Percentiles rank a stretch among this genome's conserved stretches.
phyloP scores from a whole-genome alignment of 2,797 vertebrate species.

The Pitangus sulphuratus region DNA sequence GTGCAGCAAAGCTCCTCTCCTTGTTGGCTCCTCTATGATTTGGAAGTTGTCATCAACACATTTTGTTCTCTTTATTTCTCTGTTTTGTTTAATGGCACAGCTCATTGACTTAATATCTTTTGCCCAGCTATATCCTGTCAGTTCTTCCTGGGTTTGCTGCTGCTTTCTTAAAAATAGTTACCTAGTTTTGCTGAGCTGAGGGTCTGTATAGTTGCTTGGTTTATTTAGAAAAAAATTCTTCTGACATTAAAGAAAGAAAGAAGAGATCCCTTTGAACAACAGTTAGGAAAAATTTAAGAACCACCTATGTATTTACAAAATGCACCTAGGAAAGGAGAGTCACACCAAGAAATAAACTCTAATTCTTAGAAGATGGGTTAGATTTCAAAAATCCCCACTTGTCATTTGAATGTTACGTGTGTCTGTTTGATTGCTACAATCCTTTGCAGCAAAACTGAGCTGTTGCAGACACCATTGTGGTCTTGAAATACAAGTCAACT shows the following conservation, averaged over 20 bases:
- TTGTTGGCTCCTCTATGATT: rapidly evolving
- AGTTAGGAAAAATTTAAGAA: not conserved
- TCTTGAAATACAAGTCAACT: not conserved
- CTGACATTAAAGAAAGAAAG: not conserved
- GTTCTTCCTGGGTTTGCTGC: constrained; percentile 11
- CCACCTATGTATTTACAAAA: not conserved
- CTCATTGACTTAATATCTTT: not conserved
- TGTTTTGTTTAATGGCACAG: not conserved
- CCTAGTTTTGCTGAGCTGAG: not conserved
- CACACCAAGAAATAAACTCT: not conserved
- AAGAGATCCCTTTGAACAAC: not conserved
- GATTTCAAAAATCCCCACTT: not conserved
- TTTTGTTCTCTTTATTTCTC: not conserved
- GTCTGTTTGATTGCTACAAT: not conserved
- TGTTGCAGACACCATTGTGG: not conserved
- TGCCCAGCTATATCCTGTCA: not conserved
- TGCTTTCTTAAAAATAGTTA: not conserved
- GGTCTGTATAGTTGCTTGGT: not conserved
- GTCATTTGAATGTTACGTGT: not conserved
- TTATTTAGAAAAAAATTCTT: not conserved
- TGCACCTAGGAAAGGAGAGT: not conserved
- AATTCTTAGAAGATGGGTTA: not conserved
- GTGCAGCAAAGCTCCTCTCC: not conserved
- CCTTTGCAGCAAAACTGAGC: not conserved
- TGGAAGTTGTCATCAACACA: not conserved